A percentile compares a stretch with the other conserved stretches of the same genome.
These are phyloP conservation scores for Zalophus californianus DNA, from an alignment of 2,797 vertebrate genomes.

Conservation along the genomic window DNA sequence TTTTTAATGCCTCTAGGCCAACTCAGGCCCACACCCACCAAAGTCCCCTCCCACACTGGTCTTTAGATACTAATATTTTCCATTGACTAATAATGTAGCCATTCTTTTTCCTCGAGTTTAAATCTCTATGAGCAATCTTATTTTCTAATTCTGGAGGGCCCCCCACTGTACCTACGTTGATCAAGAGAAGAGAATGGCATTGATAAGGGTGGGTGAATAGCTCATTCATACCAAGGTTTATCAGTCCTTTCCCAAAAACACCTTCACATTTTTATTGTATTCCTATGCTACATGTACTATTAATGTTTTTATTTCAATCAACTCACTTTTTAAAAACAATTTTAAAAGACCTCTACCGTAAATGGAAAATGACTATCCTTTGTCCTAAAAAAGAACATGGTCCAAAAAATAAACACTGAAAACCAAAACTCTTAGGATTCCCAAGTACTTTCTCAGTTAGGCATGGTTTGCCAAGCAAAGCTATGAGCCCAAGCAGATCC, in stretches of 20 bases:
- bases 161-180: neutral
- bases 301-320: conserved; percentile 26
- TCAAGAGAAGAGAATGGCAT: neutral
- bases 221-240: neutral
- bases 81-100: neutral
- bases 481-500: neutral
- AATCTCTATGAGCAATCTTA: conserved; percentile 9
- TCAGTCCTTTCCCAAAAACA: neutral
- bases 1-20: neutral
- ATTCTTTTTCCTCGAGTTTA: neutral
- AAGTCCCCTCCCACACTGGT: neutral
- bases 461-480: neutral
- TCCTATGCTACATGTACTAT: neutral
- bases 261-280: neutral
- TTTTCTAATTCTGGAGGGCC: neutral
- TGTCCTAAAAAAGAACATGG: conserved; percentile 17
- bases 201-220: neutral
- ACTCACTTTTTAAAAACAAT: neutral
- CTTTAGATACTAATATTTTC: neutral
- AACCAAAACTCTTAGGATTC: neutral
- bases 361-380: conserved; percentile 23
- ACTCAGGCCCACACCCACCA: neutral
- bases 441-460: neutral
- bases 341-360: neutral
- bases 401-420: conserved; percentile 43